These are phyloP conservation scores for Gorsachius goisagi DNA, from an alignment of 2,113 vertebrate genomes.

Conservation along the genomic window DNA sequence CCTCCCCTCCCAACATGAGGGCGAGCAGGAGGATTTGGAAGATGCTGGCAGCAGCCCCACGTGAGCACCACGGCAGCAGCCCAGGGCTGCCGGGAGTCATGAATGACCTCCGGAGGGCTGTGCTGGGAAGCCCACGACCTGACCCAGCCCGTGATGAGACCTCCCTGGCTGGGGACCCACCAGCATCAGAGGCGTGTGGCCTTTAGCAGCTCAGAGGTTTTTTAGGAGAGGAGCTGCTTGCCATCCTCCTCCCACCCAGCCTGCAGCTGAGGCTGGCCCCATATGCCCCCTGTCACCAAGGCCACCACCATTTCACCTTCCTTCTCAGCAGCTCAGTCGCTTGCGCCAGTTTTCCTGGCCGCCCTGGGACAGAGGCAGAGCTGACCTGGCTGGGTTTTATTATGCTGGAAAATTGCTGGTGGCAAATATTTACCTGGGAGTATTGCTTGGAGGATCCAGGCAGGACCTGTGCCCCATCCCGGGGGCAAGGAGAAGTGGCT, in stretches of 20 bases:
- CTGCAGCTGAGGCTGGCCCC: background rate
- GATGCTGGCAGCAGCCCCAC: background rate
- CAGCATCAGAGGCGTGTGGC: background rate
- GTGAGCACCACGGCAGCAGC: accelerated
- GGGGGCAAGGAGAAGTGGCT: background rate
- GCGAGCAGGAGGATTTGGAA: background rate
- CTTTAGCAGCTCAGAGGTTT: background rate
- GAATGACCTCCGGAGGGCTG: background rate
- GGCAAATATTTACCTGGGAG: background rate
- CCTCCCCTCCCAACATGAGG: background rate
- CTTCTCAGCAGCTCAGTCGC: background rate
- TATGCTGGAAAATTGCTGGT: background rate
- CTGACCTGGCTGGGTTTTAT: background rate
- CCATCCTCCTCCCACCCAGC: background rate
- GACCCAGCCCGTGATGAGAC: accelerated
- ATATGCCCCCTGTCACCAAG: background rate
- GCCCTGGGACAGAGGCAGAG: background rate
- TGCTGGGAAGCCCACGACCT: background rate
- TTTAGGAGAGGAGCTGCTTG: background rate
- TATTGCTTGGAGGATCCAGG: background rate
- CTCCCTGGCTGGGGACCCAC: accelerated
- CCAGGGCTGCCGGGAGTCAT: background rate
- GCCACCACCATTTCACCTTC: background rate
- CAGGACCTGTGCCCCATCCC: background rate
- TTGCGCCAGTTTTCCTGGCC: background rate